These are phyloP conservation scores for Sylvietta virens DNA, from an alignment of 2,113 vertebrate genomes.

Conservation along the genomic window DNA sequence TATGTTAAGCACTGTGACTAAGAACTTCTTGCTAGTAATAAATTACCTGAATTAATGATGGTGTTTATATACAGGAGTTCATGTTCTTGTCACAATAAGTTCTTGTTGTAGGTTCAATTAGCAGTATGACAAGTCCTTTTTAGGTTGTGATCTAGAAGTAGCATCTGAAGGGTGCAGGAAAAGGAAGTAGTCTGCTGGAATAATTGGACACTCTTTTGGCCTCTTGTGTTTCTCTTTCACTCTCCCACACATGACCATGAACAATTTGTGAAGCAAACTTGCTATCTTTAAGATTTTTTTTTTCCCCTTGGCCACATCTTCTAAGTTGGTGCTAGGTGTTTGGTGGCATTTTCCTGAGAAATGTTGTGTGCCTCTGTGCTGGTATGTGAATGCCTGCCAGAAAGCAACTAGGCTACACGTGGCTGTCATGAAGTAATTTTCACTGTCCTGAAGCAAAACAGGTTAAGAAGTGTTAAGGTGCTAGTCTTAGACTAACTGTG, in stretches of 20 bases:
- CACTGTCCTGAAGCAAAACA: not conserved
- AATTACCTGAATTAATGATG: not conserved
- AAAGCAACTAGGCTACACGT: not conserved
- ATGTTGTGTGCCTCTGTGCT: not conserved
- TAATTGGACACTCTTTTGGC: not conserved
- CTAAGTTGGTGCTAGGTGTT: not conserved
- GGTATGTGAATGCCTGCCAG: not conserved
- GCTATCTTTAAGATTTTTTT: not conserved
- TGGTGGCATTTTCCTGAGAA: not conserved
- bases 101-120: not conserved
- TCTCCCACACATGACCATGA: not conserved
- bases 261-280: not conserved
- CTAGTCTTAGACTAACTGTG: not conserved
- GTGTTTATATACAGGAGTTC: not conserved
- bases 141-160: not conserved
- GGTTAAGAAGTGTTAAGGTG: not conserved
- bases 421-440: not conserved
- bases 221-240: not conserved
- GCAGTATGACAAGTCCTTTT: not conserved
- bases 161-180: not conserved
- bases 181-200: not conserved
- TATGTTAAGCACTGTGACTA: not conserved
- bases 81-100: not conserved
- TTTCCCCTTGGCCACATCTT: accelerated
- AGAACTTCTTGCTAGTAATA: not conserved